Base-by-base conservation (phyloP, 2,797 vertebrate species). In the Crypturellus tataupa region DNA sequence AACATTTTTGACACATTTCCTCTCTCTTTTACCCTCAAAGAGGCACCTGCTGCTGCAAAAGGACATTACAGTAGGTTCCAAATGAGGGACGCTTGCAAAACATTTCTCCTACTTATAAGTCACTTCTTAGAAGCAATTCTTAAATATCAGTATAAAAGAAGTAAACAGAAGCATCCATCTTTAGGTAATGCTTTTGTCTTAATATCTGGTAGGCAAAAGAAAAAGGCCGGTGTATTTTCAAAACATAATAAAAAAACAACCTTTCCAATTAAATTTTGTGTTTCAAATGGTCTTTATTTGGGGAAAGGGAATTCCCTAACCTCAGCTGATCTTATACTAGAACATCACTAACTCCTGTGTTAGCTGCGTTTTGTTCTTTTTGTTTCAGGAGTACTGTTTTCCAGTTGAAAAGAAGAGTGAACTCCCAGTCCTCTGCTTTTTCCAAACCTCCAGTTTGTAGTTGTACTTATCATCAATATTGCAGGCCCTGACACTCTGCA, bases 401-500 rank as follows among this genome's bases (percentile, higher is more conserved):
- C 62, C 68, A 85, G 91, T 88, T 95, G 85, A 96, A 97, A 97
- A 96, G 94, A 90, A 69, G 91, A 96, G 93, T 83, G 94, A 95
- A 96, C 91, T 96, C 81, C 92, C 71, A 82, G 79, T 87, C 78
- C 80, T 95, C 82, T 91, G 55, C 85, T 76, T 81, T 93, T 92
- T 93, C 95, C 94, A 96, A 89, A 95, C 88, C 92, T 95, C 93
- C 89, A 91, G 94, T 96, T 97, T 97, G 96, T 96, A 97, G 95
- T 94, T 96, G 95, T 96, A 95, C 87, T 96, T 95, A 95, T 94
- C 96, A 96, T 96, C 96, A 96, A 95, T 97, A 97, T 96, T 95
- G 95, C 95, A 96, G 97, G 96, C 97, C 96, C 97, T 95, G 97
- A 97, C 94, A 95, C 96, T 97, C 97, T 96, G 97, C 97, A 97